Evolutionary conservation across 2,113 vertebrate species (phyloP).

Genomic region (Glaucidium brasilianum): DNA sequence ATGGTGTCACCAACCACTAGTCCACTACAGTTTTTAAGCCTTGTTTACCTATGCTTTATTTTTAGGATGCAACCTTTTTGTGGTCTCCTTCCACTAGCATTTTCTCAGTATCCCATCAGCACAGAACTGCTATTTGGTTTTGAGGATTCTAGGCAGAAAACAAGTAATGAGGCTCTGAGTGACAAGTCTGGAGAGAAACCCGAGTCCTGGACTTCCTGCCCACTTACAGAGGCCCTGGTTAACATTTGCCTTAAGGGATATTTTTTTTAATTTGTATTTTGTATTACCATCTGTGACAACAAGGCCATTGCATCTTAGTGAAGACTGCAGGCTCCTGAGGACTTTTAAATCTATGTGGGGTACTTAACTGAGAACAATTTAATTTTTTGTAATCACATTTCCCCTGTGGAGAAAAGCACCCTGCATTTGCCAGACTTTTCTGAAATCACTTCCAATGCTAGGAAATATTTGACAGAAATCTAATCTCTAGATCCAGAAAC

Average conservation of each 20-base stretch:
- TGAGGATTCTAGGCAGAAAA: not conserved
- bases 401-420: not conserved
- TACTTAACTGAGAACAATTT: not conserved
- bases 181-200: not conserved
- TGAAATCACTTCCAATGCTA: not conserved
- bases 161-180: not conserved
- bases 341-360: not conserved
- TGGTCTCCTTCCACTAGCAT: not conserved
- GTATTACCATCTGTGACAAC: not conserved
- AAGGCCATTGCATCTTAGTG: not conserved
- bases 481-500: not conserved
- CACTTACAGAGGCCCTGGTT: not conserved
- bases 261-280: not conserved
- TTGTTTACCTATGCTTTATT: conserved; percentile 6
- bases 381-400: not conserved
- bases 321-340: not conserved
- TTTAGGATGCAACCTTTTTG: conserved; percentile 12
- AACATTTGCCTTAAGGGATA: not conserved
- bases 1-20: not conserved
- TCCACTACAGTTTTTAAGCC: not conserved
- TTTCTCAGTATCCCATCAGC: not conserved
- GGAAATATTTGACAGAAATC: not conserved
- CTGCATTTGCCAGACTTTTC: not conserved
- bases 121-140: not conserved
- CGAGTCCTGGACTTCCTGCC: not conserved